These are phyloP conservation scores for Scomber scombrus DNA, from an alignment of 2,113 vertebrate species.

Conservation along the genomic window DNA sequence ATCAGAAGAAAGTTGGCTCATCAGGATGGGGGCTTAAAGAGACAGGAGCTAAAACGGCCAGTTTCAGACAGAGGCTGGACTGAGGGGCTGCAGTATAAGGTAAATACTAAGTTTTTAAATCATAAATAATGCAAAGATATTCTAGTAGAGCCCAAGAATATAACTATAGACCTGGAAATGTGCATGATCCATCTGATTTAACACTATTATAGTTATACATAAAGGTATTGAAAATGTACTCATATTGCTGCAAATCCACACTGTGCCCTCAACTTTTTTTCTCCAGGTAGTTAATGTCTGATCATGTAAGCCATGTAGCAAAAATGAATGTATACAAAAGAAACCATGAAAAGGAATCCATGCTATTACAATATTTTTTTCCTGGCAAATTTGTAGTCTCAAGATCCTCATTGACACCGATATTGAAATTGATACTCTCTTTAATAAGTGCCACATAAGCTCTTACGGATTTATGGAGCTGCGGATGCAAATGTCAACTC, in stretches of 20 bases:
- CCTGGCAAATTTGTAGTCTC: neutral
- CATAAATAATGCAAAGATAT: too few species aligned
- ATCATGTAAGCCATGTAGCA: neutral
- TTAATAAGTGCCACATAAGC: slow-evolving; percentile 34
- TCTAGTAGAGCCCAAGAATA: too few species aligned
- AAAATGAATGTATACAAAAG: neutral
- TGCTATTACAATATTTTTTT: neutral
- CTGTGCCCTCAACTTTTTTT: neutral
- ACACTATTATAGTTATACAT: too few species aligned
- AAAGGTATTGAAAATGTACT: too few species aligned
- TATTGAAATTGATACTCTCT: slow-evolving; percentile 20
- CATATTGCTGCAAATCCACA: neutral
- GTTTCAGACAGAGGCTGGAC: too few species aligned
- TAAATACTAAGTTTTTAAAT: too few species aligned
- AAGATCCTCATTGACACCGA: neutral
- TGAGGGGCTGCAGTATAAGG: too few species aligned
- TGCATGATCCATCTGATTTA: too few species aligned
- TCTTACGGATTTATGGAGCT: slow-evolving; percentile 17
- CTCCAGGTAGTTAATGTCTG: neutral
- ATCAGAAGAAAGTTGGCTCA: too few species aligned
- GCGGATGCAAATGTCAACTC: slow-evolving; percentile 45
- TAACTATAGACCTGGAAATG: too few species aligned
- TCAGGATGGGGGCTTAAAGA: too few species aligned
- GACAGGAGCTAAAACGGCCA: too few species aligned
- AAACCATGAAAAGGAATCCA: neutral